Conservation (phyloP, 2,113 vertebrate genomes). For the Microcebus griseorufus region DNA sequence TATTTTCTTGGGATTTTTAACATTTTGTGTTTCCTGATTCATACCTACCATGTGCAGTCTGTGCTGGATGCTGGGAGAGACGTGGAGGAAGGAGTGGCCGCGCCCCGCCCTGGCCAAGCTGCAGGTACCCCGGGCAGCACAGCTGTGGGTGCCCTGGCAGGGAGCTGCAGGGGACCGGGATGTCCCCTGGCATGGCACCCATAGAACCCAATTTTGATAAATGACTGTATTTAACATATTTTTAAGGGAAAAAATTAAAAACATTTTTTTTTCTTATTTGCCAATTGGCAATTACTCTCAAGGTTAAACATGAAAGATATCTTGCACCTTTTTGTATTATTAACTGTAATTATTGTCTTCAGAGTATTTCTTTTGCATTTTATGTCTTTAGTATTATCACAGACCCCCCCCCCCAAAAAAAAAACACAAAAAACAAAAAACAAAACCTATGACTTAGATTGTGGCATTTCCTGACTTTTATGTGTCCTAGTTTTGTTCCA, state of each 20-base stretch:
- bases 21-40: neutral
- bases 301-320: neutral
- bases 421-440: neutral
- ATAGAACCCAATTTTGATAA: neutral
- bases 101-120: no score
- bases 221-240: neutral
- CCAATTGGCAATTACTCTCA: neutral
- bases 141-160: no score
- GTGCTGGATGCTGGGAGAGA: no score
- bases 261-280: neutral
- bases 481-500: constrained; percentile 52
- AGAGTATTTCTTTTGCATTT: constrained; percentile 2
- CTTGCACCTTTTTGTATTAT: neutral
- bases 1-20: neutral
- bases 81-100: no score
- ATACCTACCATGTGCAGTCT: neutral
- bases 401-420: neutral
- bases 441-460: neutral
- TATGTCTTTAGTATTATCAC: constrained; percentile 19
- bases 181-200: no score
- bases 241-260: neutral
- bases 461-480: constrained; percentile 66
- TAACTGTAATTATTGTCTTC: neutral
- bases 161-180: neutral
- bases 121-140: no score